Base-by-base conservation (phyloP, 2,797 vertebrate species). In the Meriones psammophilus region DNA sequence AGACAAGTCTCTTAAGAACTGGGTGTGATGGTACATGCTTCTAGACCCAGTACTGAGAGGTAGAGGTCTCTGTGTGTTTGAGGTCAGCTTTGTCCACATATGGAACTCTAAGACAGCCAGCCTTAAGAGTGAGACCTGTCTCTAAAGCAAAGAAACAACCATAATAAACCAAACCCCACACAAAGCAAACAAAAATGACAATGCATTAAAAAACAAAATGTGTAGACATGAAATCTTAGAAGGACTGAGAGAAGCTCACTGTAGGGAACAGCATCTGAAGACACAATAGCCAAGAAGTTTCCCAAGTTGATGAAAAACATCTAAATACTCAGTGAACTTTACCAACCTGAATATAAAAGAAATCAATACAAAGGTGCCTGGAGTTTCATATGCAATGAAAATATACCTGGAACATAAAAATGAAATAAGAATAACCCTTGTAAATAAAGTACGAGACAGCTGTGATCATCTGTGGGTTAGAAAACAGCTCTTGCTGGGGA, bases 391-490 rank as follows among this genome's bases (percentile, higher is more conserved):
- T 1, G n/a, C 22, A 66, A 6, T 28, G 50, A 77, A 96, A 74
- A 81, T 46, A 68, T 50, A 2, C 36, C 20, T 86, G 17, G 39
- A 36, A 50, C 7, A 15, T 30, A 8, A n/a, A 74, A 69, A 90
- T 54, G 12, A 89, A 88, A 77, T 85, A 33, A 76, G 54, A 24
- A 50, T 68, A 3, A n/a, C 76, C 62, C 28, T 84, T 28, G 17
- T 22, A 83, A 88, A 83, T 6, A 90, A 88, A 83, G 46, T 15
- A 9, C 58, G 12, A 92, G 76, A 68, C 94, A 87, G 69, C 36
- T 12, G 56, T 33, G 56, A 74, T 66, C 28, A 68, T 13, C 6
- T 30, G 10, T 33, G 8, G 83, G 33, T 73, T 66, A 33, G 58
- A 93, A 89, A 83, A 64, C 6, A 42, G 13, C 42, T 89, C 66